Conservation (phyloP, 1,140 invertebrate species). For the Ostrea denselamellosa region DNA sequence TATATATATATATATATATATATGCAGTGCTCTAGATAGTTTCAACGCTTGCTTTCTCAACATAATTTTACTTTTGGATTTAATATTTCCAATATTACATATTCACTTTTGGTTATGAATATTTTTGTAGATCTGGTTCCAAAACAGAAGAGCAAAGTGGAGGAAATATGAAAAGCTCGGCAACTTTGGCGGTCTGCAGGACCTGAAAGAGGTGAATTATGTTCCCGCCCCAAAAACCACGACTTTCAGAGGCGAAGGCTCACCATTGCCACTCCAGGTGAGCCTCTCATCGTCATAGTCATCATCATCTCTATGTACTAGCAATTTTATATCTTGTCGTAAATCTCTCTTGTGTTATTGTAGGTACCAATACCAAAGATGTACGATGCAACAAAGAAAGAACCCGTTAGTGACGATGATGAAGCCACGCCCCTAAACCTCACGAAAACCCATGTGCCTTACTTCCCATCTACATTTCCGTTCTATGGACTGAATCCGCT, state of each 20-base stretch:
- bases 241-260: constrained; percentile 40
- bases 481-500: constrained; percentile 53
- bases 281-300: not conserved
- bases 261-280: constrained; percentile 42
- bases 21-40: too few relatives aligned
- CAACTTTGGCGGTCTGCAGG: constrained; percentile 75
- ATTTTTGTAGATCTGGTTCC: constrained; percentile 95
- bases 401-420: constrained; percentile 18
- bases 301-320: not conserved
- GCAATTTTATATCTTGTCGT: not conserved
- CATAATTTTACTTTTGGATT: not conserved
- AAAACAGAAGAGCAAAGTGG: constrained; percentile 99
- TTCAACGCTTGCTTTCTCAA: too few relatives aligned
- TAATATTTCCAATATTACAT: not conserved
- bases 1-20: too few relatives aligned
- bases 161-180: constrained; percentile 87
- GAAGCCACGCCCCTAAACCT: constrained; percentile 56
- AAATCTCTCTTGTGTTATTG: not conserved
- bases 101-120: constrained; percentile 17
- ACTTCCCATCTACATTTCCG: constrained; percentile 53
- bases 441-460: constrained; percentile 52
- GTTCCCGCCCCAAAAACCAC: constrained; percentile 69
- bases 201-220: constrained; percentile 68
- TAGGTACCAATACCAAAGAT: not conserved
- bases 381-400: constrained; percentile 20